Evolutionary conservation across 2,888 invertebrate genomes (phyloP).

Genomic region (Beris chalybata): DNA sequence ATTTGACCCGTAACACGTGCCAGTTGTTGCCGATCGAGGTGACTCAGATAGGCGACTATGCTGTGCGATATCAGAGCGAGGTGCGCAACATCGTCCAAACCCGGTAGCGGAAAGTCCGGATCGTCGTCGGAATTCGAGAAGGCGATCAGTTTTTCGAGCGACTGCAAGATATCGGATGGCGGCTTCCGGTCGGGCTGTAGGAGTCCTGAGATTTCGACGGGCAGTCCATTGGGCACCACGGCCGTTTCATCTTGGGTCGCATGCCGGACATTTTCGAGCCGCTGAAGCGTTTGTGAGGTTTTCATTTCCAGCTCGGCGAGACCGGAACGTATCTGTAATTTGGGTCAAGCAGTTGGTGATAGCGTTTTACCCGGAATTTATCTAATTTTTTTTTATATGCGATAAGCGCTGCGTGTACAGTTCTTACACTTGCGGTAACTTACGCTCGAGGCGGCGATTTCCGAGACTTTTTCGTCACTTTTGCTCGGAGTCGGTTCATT

Average conservation of each 20-base stretch:
- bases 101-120: constrained; percentile 61
- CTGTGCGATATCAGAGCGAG: constrained; percentile 82
- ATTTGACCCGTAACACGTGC: constrained; percentile 79
- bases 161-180: constrained; percentile 57
- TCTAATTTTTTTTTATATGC: no score
- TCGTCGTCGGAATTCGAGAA: constrained; percentile 66
- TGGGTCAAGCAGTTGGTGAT: neutral
- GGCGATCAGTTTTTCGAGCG: constrained; percentile 66
- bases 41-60: constrained; percentile 83
- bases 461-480: constrained; percentile 48
- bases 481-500: constrained; percentile 43
- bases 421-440: constrained; percentile 39
- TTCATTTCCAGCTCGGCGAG: constrained; percentile 70
- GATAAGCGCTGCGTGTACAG: neutral
- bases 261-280: constrained; percentile 64
- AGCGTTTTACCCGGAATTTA: neutral
- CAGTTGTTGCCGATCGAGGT: constrained; percentile 76
- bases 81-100: constrained; percentile 64
- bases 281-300: constrained; percentile 71
- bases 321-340: constrained; percentile 63
- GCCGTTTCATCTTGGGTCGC: constrained; percentile 34
- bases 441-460: constrained; percentile 56
- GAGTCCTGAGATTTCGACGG: constrained; percentile 49
- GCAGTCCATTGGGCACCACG: constrained; percentile 48
- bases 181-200: constrained; percentile 61